These are phyloP conservation scores for Zeuzera pyrina DNA, from an alignment of 2,888 invertebrate genomes.

Conservation along the genomic window DNA sequence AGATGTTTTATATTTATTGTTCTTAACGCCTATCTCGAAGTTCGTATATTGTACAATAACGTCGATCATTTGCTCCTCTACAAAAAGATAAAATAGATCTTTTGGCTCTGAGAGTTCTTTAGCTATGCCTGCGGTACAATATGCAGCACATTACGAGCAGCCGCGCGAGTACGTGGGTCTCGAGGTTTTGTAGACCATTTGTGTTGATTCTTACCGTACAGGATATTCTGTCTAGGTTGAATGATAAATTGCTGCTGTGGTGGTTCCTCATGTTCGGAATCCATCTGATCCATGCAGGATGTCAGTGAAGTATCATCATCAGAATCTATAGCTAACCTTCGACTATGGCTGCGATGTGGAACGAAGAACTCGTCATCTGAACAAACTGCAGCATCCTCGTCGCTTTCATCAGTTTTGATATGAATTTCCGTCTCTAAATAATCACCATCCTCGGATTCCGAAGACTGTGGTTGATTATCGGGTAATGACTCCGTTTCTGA, in stretches of 20 bases:
- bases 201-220: constrained; percentile 9
- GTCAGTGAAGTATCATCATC: constrained; percentile 6
- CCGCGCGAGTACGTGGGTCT: constrained; percentile 5
- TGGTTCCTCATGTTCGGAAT: constrained; percentile 3
- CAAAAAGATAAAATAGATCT: not conserved
- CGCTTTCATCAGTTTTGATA: constrained; percentile 1
- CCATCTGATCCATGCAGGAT: constrained; percentile 4
- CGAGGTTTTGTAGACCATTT: constrained; percentile 10
- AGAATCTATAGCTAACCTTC: constrained; percentile 6
- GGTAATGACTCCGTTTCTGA: constrained; percentile 4
- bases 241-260: constrained; percentile 2
- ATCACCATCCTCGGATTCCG: constrained; percentile 4
- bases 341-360: constrained; percentile 4
- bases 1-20: not conserved
- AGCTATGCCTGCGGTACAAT: too few species aligned
- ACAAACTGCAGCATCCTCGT: constrained; percentile 4
- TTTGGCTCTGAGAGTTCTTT: too few species aligned
- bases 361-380: constrained; percentile 3
- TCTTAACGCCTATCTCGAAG: not conserved
- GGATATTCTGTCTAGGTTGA: constrained; percentile 1
- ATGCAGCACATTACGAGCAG: constrained; percentile 6
- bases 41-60: not conserved
- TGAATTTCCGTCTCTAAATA: constrained; percentile 5
- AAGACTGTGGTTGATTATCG: constrained; percentile 1
- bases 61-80: not conserved